Evolutionary conservation across 1,140 invertebrate genomes (phyloP), one percentile per base, ranked within the genome.

Genomic region (Geopemphigus sp.): DNA sequence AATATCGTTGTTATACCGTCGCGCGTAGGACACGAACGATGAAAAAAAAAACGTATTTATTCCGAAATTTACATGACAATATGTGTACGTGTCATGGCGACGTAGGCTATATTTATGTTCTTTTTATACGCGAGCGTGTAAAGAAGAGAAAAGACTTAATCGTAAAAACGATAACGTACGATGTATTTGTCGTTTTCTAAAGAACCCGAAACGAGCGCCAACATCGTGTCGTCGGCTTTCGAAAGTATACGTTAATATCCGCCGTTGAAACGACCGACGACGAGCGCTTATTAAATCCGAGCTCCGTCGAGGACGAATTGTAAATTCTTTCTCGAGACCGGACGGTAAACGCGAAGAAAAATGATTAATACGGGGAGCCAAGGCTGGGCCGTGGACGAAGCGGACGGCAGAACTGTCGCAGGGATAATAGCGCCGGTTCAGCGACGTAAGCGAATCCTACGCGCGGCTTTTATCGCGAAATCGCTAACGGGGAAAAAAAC

Each of bases 21-120:
- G 66, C 17, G 45, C 45, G 26, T 19, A 70, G 17, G 53, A 53
- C 47, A 26, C 15, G 47, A 5, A 53, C 24, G 14, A 26, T 29
- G 29, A 70, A 68, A 45, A 68, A 29, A 68, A 29, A 32, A 32
- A 39, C 32, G 32, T 39, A 4, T 39, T 39, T 29, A 53, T 70
- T 70, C 15, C 15, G 15, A 70, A 70, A 70, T 70, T 70, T 53
- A 70, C 66, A 70, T 70, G 53, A 70, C 66, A 70, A 70, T 70
- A 70, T 70, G 8, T 39, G 8, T 39, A 39, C 32, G 32, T 39
- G 8, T 39, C n/a, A n/a, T n/a, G 22, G 24, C 2, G 64, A 12
- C 14, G 26, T 61, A 68, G 22, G 5, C 6, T 11, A n/a, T 39
- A 64, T 64, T n/a, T 50, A 47, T 6, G 14, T 64, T 22, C 5